Evolutionary conservation across 2,113 vertebrate genomes (phyloP).

Genomic region (Cavia porcellus): DNA sequence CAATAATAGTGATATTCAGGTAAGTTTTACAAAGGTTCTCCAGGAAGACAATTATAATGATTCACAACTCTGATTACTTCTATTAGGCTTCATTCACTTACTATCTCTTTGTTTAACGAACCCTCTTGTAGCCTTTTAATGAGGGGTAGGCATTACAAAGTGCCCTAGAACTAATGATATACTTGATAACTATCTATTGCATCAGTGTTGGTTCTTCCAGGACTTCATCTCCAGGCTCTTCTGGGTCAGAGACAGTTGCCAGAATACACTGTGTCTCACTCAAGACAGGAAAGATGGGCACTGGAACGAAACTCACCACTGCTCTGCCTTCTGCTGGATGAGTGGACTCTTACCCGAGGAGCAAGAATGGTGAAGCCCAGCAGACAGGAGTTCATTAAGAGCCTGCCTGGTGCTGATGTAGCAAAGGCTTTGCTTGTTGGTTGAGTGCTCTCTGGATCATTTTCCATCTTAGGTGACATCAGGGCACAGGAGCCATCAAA

Average conservation of each 20-base stretch:
- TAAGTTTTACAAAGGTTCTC: not conserved
- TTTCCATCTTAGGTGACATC: not conserved
- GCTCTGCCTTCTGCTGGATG: not conserved
- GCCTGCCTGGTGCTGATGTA: not conserved
- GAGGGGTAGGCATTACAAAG: not conserved
- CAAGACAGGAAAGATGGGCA: not conserved
- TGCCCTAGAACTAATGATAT: not conserved
- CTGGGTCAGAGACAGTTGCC: not conserved
- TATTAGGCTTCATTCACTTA: not conserved
- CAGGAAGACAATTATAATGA: not conserved
- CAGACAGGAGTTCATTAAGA: not conserved
- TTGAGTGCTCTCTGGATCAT: no score
- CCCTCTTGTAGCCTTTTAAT: not conserved
- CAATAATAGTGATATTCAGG: conserved; percentile 41
- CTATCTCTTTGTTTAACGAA: not conserved
- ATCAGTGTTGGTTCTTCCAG: not conserved
- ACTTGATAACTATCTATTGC: conserved; percentile 1
- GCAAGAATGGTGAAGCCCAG: not conserved
- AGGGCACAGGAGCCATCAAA: not conserved
- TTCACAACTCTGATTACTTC: not conserved
- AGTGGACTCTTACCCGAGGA: not conserved
- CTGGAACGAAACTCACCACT: not conserved
- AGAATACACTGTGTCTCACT: not conserved
- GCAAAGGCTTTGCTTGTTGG: not conserved
- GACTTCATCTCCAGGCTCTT: not conserved